These are phyloP conservation scores for Xestia c-nigrum DNA, from an alignment of 2,888 invertebrate species.

Conservation along the genomic window DNA sequence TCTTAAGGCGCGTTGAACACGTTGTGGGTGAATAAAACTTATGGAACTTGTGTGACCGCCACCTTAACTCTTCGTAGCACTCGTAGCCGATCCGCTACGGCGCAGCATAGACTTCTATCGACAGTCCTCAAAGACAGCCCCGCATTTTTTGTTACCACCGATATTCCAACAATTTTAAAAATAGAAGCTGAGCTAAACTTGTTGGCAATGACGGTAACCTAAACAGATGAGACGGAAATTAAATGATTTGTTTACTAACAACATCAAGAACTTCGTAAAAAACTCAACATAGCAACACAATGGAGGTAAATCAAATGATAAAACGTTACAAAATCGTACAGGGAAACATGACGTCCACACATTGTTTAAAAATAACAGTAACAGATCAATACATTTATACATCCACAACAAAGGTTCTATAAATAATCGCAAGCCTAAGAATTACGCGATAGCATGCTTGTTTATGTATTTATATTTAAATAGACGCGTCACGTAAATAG, in stretches of 20 bases:
- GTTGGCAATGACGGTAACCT: constrained; percentile 30
- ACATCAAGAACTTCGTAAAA: not conserved
- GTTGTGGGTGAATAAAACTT: too few species aligned
- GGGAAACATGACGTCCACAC: not conserved
- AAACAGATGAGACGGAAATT: constrained; percentile 11
- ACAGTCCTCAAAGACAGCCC: too few species aligned
- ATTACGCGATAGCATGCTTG: constrained; percentile 40
- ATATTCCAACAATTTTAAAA: constrained; percentile 8
- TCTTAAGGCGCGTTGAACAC: too few species aligned
- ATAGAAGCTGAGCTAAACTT: constrained; percentile 27
- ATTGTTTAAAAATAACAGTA: constrained; percentile 20
- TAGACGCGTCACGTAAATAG: constrained; percentile 55
- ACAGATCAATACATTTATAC: constrained; percentile 32
- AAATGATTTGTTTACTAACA: constrained; percentile 50
- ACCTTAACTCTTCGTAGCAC: too few species aligned
- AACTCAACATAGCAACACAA: not conserved
- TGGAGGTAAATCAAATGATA: not conserved
- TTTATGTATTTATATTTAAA: constrained; percentile 51
- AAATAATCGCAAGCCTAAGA: constrained; percentile 49
- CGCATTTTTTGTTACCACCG: constrained; percentile 3
- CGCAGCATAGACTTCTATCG: too few species aligned
- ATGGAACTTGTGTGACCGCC: too few species aligned
- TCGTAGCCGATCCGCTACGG: too few species aligned
- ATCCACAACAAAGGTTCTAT: constrained; percentile 38
- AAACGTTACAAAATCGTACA: constrained; percentile 1